Conservation (phyloP, 2,113 vertebrate genomes). For the Todiramphus saurophagus region DNA sequence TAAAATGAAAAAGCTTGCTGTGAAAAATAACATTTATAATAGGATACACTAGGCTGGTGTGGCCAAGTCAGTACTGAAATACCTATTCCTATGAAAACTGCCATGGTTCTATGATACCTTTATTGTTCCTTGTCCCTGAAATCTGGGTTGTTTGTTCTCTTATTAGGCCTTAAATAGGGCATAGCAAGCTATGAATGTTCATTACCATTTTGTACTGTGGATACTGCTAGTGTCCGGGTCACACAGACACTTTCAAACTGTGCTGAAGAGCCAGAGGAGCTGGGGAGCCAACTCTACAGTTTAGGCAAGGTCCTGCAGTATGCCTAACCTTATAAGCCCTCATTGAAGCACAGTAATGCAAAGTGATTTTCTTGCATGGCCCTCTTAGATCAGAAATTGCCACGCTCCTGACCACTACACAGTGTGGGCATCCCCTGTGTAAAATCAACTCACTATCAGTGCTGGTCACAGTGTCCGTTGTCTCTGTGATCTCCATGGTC, state of each 20-base stretch:
- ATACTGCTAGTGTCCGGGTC: background rate
- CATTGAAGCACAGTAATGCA: fast-evolving
- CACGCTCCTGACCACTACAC: background rate
- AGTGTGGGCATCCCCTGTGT: background rate
- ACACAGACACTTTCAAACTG: background rate
- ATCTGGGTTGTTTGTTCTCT: background rate
- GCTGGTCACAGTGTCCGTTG: background rate
- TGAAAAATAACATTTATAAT: conserved; percentile 14
- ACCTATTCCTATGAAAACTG: background rate
- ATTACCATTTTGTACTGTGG: background rate
- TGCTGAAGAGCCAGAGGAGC: background rate
- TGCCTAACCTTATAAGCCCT: fast-evolving
- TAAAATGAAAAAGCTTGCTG: background rate
- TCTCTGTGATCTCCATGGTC: background rate
- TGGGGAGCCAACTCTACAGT: background rate
- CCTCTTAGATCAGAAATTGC: background rate
- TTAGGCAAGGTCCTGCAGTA: background rate
- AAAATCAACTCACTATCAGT: background rate
- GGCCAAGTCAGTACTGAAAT: background rate
- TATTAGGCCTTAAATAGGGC: background rate
- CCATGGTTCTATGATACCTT: background rate
- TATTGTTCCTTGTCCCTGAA: background rate
- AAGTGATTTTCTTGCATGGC: background rate
- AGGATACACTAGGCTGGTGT: background rate
- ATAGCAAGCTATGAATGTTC: background rate